A percentile compares a stretch with the other conserved stretches of the same genome.
These are phyloP conservation scores for Brotula barbata DNA, from an alignment of 2,797 vertebrate genomes.

Conservation along the genomic window DNA sequence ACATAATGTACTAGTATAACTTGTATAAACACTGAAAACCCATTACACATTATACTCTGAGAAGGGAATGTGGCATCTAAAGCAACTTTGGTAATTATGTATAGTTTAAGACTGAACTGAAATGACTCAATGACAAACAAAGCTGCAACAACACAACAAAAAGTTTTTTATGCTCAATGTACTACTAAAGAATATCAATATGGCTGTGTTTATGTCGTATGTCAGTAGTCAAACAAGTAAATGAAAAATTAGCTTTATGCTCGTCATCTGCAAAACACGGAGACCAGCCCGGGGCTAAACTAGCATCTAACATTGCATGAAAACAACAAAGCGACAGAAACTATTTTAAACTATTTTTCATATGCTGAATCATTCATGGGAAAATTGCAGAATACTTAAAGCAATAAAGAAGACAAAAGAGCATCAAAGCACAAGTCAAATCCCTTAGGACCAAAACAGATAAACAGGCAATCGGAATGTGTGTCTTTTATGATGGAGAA, in stretches of 20 bases:
- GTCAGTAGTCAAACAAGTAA: too few species aligned
- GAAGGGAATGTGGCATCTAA: constrained; percentile 1
- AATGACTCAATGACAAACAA: not conserved
- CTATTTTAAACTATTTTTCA: not conserved
- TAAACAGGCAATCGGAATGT: not conserved
- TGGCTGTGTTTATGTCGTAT: too few species aligned
- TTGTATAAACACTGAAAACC: constrained; percentile 15
- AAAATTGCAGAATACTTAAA: too few species aligned
- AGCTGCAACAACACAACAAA: not conserved
- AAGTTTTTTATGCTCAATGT: not conserved
- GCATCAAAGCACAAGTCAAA: not conserved
- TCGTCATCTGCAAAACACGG: not conserved
- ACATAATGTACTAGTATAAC: constrained; percentile 9
- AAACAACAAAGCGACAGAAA: not conserved
- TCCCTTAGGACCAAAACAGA: not conserved
- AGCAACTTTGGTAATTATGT: not conserved
- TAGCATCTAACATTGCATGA: not conserved
- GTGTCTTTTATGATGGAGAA: not conserved
- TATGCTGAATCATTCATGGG: not conserved
- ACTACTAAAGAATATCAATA: too few species aligned
- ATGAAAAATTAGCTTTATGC: not conserved
- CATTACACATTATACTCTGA: not conserved
- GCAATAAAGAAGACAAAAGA: not conserved
- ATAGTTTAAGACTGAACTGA: not conserved
- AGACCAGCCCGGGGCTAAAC: not conserved